Evolutionary conservation across 2,888 invertebrate species (phyloP), one percentile per base, ranked within the genome.

Genomic region (Matsumyia berberina): DNA sequence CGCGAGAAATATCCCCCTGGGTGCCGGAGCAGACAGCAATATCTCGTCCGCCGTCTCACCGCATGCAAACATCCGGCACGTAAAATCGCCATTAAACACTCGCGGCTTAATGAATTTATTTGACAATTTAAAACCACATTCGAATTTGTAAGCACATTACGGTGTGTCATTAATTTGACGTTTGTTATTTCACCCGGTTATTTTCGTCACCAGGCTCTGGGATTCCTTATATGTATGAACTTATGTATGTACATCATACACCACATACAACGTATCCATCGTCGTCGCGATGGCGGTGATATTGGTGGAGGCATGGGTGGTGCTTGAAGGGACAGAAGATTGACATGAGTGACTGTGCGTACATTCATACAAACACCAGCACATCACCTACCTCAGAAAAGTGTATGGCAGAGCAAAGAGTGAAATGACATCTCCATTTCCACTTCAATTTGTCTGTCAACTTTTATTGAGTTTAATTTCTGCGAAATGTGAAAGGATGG

Each of bases 391-490:
- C n/a, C n/a, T n/a, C n/a, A 33, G 29, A 17, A 24, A 9, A 58
- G 66, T 60, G 12, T 37, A 15, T 33, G 42, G 19, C 64, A 53
- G 29, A 57, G 73, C 80, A 86, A 88, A 88, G 89, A 90, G 39
- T 69, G 79, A 85, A 87, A 88, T 88, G 89, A 90, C 89, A 90
- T 89, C 90, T 90, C 90, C 90, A 90, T 90, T 90, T 90, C 90
- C 90, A 90, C 90, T 90, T 90, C 89, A 90, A 90, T 90, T 90
- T 90, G 90, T 90, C 89, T 89, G 90, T 90, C 90, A 89, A 87
- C 89, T 88, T 89, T 90, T 89, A 90, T 90, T 90, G 90, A 90
- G 90, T 89, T 90, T 89, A 90, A 89, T 90, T 90, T 90, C 79
- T 77, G 62, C 62, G 73, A 79, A 78, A 74, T 69, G 62, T 60